phyloP scores from a whole-genome alignment of 2,888 invertebrate species.

The Periphyllus acericola region DNA sequence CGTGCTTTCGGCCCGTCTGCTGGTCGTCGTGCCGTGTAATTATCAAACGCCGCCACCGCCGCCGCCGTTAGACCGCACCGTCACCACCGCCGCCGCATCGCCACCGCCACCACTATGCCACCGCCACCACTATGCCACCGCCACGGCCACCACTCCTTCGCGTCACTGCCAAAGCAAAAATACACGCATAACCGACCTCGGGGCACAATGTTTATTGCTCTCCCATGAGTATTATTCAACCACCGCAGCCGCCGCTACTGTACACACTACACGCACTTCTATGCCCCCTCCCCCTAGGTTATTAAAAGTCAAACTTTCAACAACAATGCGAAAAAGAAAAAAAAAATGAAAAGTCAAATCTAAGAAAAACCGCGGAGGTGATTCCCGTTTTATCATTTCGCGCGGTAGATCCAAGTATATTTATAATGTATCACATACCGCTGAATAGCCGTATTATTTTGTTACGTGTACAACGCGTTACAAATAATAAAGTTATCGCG shows the following conservation, averaged over 20 bases:
- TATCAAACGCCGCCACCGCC: slow-evolving; percentile 57
- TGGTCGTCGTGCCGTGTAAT: slow-evolving; percentile 62
- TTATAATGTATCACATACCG: too few species aligned
- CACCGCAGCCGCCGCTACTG: background rate
- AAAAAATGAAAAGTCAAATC: too few species aligned
- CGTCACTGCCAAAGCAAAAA: slow-evolving; percentile 44
- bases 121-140: background rate
- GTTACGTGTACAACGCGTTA: too few species aligned
- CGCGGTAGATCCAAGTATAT: too few species aligned
- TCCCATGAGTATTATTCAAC: slow-evolving; percentile 57
- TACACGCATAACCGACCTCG: slow-evolving; percentile 48
- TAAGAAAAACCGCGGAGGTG: slow-evolving; percentile 1
- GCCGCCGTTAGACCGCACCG: slow-evolving; percentile 26
- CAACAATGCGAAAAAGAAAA: background rate
- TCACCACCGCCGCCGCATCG: slow-evolving; percentile 10
- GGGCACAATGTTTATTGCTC: slow-evolving; percentile 57
- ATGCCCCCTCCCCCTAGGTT: background rate
- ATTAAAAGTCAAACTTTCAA: slow-evolving; percentile 42
- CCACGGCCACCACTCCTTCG: background rate
- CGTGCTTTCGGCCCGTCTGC: slow-evolving; percentile 61
- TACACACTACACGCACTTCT: background rate
- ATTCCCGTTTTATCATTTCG: background rate
- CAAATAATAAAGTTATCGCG: too few species aligned
- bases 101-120: background rate
- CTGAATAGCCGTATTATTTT: too few species aligned